Evolutionary conservation across 2,797 vertebrate species (phyloP), one percentile per base, ranked within the genome.

Genomic region (Labeo calbasu): DNA sequence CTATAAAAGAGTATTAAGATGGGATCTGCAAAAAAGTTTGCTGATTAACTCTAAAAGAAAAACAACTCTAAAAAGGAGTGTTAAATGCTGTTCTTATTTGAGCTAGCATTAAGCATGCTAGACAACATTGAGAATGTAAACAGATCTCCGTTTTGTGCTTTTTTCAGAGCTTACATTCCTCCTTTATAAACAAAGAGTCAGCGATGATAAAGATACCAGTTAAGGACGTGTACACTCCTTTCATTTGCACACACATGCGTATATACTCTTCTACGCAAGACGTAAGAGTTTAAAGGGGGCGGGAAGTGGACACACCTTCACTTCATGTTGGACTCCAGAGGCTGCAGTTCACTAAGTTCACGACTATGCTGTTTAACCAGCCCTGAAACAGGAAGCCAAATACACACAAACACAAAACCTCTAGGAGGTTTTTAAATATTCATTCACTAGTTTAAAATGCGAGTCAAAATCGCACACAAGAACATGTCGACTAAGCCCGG

Each of bases 311-410:
- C 73, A 85, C 77, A 57, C 77, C 83, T 80, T 66, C 40, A 0
- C 43, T 53, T 51, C 61, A 14, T 71, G 50, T 85, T 69, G 21
- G 43, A 55, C 13, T 70, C 55, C 9, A 63, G 57, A 63, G 61
- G 13, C 50, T 55, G 61, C 66, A 91, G 90, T 92, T 94, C 89
- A 89, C 3, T 6, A 53, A 88, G 93, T 92, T 71, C 86, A 87
- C 28, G 75, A 84, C 28, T 68, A 70, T 6, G 70, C 61, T 87
- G 84, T 88, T 90, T 70, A 85, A 87, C 81, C 50, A 78, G 79
- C 36, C 79, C 53, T 36, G 81, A 70, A 85, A 72, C 85, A 88
- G 86, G 57, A 90, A 86, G 79, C 85, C 51, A 82, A 23, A 71
- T 53, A 61, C 36, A 68, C 68, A 83, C 59, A 77, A 43, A 76